These are phyloP conservation scores for Drosophila burlai DNA, from an alignment of 1,140 invertebrate genomes.

Conservation along the genomic window DNA sequence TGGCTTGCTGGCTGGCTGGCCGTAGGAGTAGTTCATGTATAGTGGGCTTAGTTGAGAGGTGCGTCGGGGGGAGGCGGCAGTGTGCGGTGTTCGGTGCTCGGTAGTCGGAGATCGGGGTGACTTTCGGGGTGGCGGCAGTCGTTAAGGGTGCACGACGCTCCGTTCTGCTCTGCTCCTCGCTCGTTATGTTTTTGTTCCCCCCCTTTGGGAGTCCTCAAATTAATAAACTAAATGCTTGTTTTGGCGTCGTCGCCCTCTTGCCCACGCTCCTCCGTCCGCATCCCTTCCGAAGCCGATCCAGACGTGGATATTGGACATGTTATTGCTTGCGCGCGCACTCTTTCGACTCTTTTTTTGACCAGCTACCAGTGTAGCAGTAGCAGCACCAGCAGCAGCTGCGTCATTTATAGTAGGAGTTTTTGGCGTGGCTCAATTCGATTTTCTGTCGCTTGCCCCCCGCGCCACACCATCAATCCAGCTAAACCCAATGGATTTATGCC, in stretches of 20 bases:
- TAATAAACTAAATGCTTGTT: slow-evolving; percentile 82
- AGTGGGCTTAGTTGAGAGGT: slow-evolving; percentile 34
- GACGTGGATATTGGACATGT: slow-evolving; percentile 74
- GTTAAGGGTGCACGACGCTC: slow-evolving; percentile 49
- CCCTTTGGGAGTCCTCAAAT: slow-evolving; percentile 61
- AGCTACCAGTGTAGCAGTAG: slow-evolving; percentile 30
- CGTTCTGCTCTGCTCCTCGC: slow-evolving; percentile 32
- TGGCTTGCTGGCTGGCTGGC: slow-evolving; percentile 2
- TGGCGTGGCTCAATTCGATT: slow-evolving; percentile 60
- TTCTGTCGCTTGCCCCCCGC: slow-evolving; percentile 30
- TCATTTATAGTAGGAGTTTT: slow-evolving; percentile 67
- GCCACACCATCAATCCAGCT: neutral
- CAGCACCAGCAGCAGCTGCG: slow-evolving; percentile 68
- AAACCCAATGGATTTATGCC: neutral
- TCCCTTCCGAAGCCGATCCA: slow-evolving; percentile 41
- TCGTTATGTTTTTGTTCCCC: slow-evolving; percentile 55
- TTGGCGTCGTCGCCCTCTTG: slow-evolving; percentile 59
- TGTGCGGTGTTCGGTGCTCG: slow-evolving; percentile 10
- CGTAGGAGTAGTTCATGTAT: slow-evolving; percentile 55
- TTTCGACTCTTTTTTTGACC: slow-evolving; percentile 63
- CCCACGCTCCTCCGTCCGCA: neutral
- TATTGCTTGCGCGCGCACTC: slow-evolving; percentile 81
- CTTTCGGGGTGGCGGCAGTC: slow-evolving; percentile 18
- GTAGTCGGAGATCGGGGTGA: slow-evolving; percentile 17
- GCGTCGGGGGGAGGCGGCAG: slow-evolving; percentile 7